Evolutionary conservation across 2,113 vertebrate genomes (phyloP).

Genomic region (Rattus rattus): DNA sequence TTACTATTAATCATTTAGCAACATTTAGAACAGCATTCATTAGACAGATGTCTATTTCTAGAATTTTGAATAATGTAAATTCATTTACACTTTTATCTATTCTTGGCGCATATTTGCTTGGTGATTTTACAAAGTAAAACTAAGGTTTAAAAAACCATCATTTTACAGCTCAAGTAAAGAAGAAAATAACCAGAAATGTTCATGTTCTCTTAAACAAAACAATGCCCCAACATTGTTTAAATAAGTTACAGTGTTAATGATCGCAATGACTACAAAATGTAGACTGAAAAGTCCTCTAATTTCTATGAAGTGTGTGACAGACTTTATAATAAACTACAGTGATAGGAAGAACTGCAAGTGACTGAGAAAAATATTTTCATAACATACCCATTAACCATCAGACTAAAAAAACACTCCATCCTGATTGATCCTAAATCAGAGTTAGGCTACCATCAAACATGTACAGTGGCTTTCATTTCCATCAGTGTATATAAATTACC

Average conservation of each 20-base stretch:
- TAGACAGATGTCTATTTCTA: constrained; percentile 87
- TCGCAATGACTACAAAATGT: constrained; percentile 36
- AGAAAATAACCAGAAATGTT: constrained; percentile 17
- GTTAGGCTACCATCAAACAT: background rate
- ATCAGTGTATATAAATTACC: background rate
- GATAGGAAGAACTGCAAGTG: constrained; percentile 13
- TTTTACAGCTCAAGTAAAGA: constrained; percentile 18
- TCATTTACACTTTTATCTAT: constrained; percentile 76
- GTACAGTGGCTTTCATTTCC: background rate
- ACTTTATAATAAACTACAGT: background rate
- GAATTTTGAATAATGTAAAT: constrained; percentile 75
- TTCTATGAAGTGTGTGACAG: background rate
- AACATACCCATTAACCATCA: constrained; percentile 32
- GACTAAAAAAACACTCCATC: background rate
- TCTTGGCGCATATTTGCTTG: constrained; percentile 73
- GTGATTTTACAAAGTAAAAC: constrained; percentile 54
- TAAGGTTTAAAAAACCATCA: constrained; percentile 37
- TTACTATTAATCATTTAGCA: constrained; percentile 87
- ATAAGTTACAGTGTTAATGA: background rate
- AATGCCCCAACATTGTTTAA: background rate
- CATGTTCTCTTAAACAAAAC: constrained; percentile 55
- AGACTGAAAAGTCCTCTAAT: constrained; percentile 23
- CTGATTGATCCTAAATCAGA: background rate
- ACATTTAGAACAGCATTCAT: constrained; percentile 85
- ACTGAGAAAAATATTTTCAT: constrained; percentile 37